Evolutionary conservation across 2,797 vertebrate genomes (phyloP).

Genomic region (Lates japonicus): DNA sequence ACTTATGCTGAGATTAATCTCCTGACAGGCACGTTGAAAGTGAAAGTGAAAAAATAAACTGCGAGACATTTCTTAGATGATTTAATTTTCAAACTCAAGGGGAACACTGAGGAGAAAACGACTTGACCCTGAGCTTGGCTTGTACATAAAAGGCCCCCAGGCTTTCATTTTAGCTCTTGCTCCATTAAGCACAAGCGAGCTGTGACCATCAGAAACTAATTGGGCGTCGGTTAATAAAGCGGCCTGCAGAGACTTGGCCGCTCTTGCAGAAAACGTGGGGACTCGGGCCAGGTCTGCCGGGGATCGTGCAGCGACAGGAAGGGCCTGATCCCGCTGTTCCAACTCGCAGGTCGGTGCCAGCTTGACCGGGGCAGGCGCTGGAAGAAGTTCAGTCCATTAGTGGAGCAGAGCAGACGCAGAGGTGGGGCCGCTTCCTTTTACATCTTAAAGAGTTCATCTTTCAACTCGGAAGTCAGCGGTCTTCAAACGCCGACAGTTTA

Average conservation of each 20-base stretch:
- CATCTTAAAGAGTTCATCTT: slow-evolving; percentile 59
- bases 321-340: slow-evolving; percentile 62
- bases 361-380: slow-evolving; percentile 59
- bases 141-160: slow-evolving; percentile 61
- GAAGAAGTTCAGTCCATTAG: slow-evolving; percentile 67
- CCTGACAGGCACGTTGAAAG: slow-evolving; percentile 48
- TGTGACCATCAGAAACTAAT: slow-evolving; percentile 81
- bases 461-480: slow-evolving; percentile 47
- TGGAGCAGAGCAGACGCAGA: slow-evolving; percentile 47
- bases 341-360: slow-evolving; percentile 56
- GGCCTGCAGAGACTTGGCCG: slow-evolving; percentile 68
- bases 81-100: slow-evolving; percentile 43
- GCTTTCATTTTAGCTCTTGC: slow-evolving; percentile 62
- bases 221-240: slow-evolving; percentile 75
- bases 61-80: slow-evolving; percentile 36
- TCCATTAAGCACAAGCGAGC: slow-evolving; percentile 75
- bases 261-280: slow-evolving; percentile 35
- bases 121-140: slow-evolving; percentile 65
- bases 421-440: slow-evolving; percentile 58
- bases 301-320: slow-evolving; percentile 52
- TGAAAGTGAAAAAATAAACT: slow-evolving; percentile 20
- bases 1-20: slow-evolving; percentile 65
- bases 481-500: slow-evolving; percentile 61
- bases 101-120: slow-evolving; percentile 35
- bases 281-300: slow-evolving; percentile 56